These are phyloP conservation scores for Ceyx erithaca DNA, from an alignment of 2,797 vertebrate species.

Conservation along the genomic window DNA sequence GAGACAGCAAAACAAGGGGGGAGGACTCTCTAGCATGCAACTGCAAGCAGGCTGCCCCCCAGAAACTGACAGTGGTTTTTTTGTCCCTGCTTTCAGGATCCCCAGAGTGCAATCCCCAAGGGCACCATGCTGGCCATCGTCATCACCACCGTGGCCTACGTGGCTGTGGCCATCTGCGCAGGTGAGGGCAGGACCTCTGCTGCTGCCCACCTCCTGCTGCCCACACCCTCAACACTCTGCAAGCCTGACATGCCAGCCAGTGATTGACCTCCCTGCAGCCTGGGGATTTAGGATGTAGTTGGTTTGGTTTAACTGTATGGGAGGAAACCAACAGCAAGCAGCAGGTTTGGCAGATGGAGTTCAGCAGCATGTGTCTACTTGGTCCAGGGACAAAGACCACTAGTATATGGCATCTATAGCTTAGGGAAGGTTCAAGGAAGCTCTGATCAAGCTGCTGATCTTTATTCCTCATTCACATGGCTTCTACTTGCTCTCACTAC, in stretches of 20 bases:
- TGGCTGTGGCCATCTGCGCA: slow-evolving; percentile 89
- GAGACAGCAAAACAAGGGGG: not conserved
- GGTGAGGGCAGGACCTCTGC: slow-evolving; percentile 80
- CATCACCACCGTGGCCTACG: slow-evolving; percentile 90
- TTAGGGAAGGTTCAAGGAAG: not conserved
- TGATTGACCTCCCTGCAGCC: not conserved
- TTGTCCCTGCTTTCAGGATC: slow-evolving; percentile 80
- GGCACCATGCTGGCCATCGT: slow-evolving; percentile 95
- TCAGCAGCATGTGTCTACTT: not conserved
- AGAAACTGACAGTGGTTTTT: not conserved
- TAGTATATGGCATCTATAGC: not conserved
- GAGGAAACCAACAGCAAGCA: not conserved
- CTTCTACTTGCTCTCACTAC: not conserved
- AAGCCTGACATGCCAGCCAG: not conserved
- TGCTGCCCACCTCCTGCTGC: too few relatives aligned
- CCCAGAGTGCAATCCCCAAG: slow-evolving; percentile 92
- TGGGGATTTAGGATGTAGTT: not conserved
- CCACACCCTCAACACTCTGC: too few relatives aligned
- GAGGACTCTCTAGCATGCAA: not conserved
- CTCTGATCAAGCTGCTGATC: not conserved
- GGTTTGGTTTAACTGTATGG: not conserved
- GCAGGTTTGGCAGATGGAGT: not conserved
- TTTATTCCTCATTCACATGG: not conserved
- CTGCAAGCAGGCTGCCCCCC: not conserved
- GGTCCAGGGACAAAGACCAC: not conserved